phyloP scores from a whole-genome alignment of 2,113 vertebrate species.

The Chaetodon trifascialis region DNA sequence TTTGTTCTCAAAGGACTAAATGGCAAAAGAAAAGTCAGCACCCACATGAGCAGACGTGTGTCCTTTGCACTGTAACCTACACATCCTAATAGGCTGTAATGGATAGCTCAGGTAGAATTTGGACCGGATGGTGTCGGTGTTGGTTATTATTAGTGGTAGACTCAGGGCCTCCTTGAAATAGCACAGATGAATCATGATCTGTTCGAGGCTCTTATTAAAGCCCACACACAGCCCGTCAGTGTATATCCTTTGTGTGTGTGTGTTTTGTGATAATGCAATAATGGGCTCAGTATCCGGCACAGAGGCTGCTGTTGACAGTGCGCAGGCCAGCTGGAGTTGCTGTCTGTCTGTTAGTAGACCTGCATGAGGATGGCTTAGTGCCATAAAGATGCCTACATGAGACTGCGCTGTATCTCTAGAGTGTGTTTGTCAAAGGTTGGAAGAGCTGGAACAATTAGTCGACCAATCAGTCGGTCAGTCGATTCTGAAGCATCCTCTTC shows the following conservation, averaged over 20 bases:
- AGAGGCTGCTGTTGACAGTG: slow-evolving; percentile 70
- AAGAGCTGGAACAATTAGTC: background rate
- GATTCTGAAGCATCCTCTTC: background rate
- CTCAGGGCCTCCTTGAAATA: slow-evolving; percentile 66
- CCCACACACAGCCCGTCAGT: slow-evolving; percentile 66
- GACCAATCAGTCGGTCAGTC: too few relatives aligned
- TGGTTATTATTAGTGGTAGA: slow-evolving; percentile 65
- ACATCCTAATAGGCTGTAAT: slow-evolving; percentile 54
- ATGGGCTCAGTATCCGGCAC: slow-evolving; percentile 73
- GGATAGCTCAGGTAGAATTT: slow-evolving; percentile 41
- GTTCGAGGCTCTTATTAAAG: slow-evolving; percentile 47
- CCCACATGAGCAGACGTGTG: background rate
- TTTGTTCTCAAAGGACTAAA: slow-evolving; percentile 2
- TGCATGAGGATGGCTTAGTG: slow-evolving; percentile 45
- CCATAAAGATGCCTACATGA: slow-evolving; percentile 36
- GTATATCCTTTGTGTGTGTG: slow-evolving; percentile 38
- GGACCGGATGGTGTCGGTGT: slow-evolving; percentile 48
- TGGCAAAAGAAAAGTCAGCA: slow-evolving; percentile 25
- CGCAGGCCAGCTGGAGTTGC: slow-evolving; percentile 74
- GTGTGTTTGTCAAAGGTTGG: background rate
- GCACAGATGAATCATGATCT: slow-evolving; percentile 61
- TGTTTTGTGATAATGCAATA: slow-evolving; percentile 74
- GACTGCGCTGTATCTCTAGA: background rate
- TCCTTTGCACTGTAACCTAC: slow-evolving; percentile 24
- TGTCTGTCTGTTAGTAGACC: slow-evolving; percentile 44